A percentile compares a stretch with the other conserved stretches of the same genome.
phyloP scores from a whole-genome alignment of 2,797 vertebrate genomes.

The Chiropotes sagulatus region DNA sequence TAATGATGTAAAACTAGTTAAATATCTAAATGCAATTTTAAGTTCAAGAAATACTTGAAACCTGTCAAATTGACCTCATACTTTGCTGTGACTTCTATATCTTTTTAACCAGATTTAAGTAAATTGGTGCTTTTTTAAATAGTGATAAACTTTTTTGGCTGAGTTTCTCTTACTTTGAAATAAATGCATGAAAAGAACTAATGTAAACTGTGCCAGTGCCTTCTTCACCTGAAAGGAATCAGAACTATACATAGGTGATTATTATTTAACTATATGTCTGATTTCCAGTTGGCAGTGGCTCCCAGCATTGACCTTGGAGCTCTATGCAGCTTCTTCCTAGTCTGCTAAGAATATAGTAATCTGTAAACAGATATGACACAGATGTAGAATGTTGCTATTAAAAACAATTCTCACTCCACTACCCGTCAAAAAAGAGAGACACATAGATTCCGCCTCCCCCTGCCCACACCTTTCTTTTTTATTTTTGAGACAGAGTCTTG shows the following conservation, averaged over 20 bases:
- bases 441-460: not conserved
- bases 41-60: not conserved
- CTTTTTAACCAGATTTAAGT: not conserved
- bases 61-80: not conserved
- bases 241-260: not conserved
- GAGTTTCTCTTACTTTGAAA: constrained; percentile 22
- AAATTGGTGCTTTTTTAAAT: constrained; percentile 8
- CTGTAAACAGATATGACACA: not conserved
- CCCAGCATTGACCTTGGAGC: not conserved
- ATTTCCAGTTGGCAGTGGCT: not conserved
- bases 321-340: not conserved
- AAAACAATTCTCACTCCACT: not conserved
- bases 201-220: not conserved
- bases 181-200: not conserved
- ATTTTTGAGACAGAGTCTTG: not conserved
- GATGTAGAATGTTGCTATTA: not conserved
- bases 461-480: not conserved
- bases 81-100: not conserved
- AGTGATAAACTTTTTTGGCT: not conserved
- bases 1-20: not conserved
- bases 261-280: not conserved
- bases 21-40: not conserved
- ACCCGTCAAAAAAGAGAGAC: not conserved
- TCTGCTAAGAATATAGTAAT: not conserved
- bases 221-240: not conserved